Evolutionary conservation across 2,113 vertebrate species (phyloP).

Genomic region (Perca fluviatilis): DNA sequence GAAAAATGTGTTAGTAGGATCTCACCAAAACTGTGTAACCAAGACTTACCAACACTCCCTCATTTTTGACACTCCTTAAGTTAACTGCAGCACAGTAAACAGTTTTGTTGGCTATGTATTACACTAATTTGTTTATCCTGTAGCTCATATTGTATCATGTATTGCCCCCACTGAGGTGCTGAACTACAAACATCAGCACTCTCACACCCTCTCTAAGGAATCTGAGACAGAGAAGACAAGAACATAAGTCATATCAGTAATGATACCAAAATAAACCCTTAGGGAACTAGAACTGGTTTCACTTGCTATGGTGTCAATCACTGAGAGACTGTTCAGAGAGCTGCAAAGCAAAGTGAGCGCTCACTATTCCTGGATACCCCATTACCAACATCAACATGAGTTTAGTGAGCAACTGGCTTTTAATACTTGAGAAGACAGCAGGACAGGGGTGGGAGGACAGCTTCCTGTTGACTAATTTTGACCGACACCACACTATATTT

Average conservation of each 20-base stretch:
- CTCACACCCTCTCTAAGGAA: not conserved
- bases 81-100: too few species aligned
- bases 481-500: not conserved
- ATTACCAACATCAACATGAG: not conserved
- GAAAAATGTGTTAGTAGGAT: not conserved
- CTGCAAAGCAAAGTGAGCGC: fast-evolving
- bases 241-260: not conserved
- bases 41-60: too few species aligned
- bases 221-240: conserved; percentile 8
- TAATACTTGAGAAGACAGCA: not conserved
- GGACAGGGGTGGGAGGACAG: not conserved
- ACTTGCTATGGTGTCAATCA: not conserved
- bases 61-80: not conserved
- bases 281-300: not conserved
- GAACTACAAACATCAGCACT: not conserved
- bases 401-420: not conserved
- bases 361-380: not conserved
- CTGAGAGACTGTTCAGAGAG: not conserved
- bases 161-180: not conserved
- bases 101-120: not conserved
- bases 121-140: not conserved
- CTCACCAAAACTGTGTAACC: not conserved
- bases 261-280: not conserved
- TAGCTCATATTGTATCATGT: not conserved
- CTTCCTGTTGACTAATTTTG: not conserved